Percentiles rank a stretch among this genome's conserved stretches.
These are phyloP conservation scores for Cantharis rustica DNA, from an alignment of 2,888 invertebrate genomes.

Conservation along the genomic window DNA sequence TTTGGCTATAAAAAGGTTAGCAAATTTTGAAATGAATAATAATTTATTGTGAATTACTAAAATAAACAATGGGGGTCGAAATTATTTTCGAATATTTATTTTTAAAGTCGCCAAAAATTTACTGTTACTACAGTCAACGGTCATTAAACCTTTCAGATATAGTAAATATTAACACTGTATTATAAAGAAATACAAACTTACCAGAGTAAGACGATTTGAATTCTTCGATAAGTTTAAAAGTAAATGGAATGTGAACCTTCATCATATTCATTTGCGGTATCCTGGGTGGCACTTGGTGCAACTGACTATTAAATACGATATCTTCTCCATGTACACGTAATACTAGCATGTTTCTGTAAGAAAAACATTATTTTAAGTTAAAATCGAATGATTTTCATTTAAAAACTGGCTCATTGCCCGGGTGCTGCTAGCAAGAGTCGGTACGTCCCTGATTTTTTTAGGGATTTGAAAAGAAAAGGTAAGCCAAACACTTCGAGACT, in stretches of 20 bases:
- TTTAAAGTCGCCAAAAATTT: background rate
- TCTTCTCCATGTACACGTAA: conserved; percentile 75
- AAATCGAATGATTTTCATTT: background rate
- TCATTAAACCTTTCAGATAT: background rate
- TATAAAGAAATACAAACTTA: conserved; percentile 53
- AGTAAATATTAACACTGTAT: background rate
- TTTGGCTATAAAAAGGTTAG: background rate
- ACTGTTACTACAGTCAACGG: background rate
- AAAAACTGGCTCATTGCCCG: background rate
- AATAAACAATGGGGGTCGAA: background rate
- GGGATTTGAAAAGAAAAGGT: background rate
- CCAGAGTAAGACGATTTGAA: conserved; percentile 73
- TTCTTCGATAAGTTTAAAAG: conserved; percentile 75
- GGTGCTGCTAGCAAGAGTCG: background rate
- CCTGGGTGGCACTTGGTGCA: conserved; percentile 58
- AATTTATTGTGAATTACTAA: background rate
- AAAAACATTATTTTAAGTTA: conserved; percentile 22
- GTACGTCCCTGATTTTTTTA: background rate
- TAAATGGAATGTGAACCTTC: conserved; percentile 82
- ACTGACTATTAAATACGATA: conserved; percentile 59
- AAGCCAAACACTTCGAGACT: background rate
- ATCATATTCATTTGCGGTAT: conserved; percentile 83
- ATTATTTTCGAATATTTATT: background rate
- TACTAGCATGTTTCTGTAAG: conserved; percentile 75
- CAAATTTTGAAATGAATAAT: background rate